Conservation (phyloP, 1,140 invertebrate genomes). For the Caerostris extrusa region DNA sequence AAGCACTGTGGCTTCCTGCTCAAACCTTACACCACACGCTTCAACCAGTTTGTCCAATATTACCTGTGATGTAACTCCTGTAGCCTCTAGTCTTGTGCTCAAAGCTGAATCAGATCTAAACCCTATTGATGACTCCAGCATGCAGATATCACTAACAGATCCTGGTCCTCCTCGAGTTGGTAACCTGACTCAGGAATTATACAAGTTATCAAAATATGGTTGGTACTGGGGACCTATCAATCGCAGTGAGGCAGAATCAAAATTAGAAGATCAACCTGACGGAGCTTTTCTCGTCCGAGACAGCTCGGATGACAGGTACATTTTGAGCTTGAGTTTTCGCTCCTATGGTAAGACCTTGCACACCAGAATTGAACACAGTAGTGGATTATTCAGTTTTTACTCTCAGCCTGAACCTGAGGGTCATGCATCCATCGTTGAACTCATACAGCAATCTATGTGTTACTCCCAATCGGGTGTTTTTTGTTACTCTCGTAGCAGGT, state of each 20-base stretch:
- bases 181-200: constrained; percentile 83
- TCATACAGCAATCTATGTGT: constrained; percentile 88
- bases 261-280: constrained; percentile 87
- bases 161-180: constrained; percentile 65
- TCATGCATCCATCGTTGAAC: constrained; percentile 86
- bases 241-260: constrained; percentile 85
- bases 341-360: constrained; percentile 89
- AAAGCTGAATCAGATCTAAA: constrained; percentile 56
- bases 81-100: constrained; percentile 68
- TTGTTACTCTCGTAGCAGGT: constrained; percentile 87
- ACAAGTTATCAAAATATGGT: constrained; percentile 85
- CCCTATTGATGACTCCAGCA: not conserved
- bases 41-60: constrained; percentile 60
- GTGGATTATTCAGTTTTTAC: constrained; percentile 87
- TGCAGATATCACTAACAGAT: not conserved
- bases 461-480: constrained; percentile 87
- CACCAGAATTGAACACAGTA: constrained; percentile 86
- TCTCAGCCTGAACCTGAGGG: constrained; percentile 86
- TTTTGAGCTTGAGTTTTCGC: constrained; percentile 88
- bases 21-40: constrained; percentile 37
- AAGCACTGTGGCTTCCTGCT: constrained; percentile 26
- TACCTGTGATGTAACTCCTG: constrained; percentile 45
- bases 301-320: constrained; percentile 87
- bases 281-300: constrained; percentile 90
- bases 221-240: constrained; percentile 88